A percentile compares a stretch with the other conserved stretches of the same genome.
These are phyloP conservation scores for Oryzaephilus surinamensis DNA, from an alignment of 1,140 invertebrate species.

Conservation along the genomic window DNA sequence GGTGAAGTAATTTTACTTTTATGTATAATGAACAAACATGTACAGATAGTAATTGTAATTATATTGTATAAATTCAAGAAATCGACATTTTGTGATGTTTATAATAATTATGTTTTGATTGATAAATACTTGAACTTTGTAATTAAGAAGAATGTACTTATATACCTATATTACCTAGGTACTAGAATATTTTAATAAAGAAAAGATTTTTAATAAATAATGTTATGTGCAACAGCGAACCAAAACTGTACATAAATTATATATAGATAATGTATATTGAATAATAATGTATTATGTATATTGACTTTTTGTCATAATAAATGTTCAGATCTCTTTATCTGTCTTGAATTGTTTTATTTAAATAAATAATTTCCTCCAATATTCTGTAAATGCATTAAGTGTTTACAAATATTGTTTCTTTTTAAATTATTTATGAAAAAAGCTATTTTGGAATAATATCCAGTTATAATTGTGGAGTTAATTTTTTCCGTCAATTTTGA, in stretches of 20 bases:
- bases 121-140: slow-evolving; percentile 16
- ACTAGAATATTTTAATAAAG: slow-evolving; percentile 13
- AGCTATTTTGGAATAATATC: too few species aligned
- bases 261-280: slow-evolving; percentile 4
- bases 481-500: too few species aligned
- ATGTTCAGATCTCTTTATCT: slow-evolving; percentile 23
- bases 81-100: slow-evolving; percentile 22
- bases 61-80: slow-evolving; percentile 11
- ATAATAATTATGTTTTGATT: slow-evolving; percentile 18
- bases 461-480: too few species aligned
- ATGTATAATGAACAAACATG: too few species aligned
- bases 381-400: too few species aligned
- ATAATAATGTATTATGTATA: slow-evolving; percentile 14
- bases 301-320: slow-evolving; percentile 28
- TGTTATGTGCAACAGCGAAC: slow-evolving; percentile 20
- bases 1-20: too few species aligned
- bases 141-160: too few species aligned
- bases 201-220: slow-evolving; percentile 15
- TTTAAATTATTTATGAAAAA: too few species aligned
- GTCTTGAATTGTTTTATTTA: too few species aligned
- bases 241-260: slow-evolving; percentile 20
- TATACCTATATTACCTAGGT: slow-evolving; percentile 9
- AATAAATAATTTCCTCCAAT: too few species aligned
- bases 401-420: too few species aligned
- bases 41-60: slow-evolving; percentile 12